A percentile compares a stretch with the other conserved stretches of the same genome.
Evolutionary conservation across 2,797 vertebrate genomes (phyloP).

Genomic region (Allobates femoralis): DNA sequence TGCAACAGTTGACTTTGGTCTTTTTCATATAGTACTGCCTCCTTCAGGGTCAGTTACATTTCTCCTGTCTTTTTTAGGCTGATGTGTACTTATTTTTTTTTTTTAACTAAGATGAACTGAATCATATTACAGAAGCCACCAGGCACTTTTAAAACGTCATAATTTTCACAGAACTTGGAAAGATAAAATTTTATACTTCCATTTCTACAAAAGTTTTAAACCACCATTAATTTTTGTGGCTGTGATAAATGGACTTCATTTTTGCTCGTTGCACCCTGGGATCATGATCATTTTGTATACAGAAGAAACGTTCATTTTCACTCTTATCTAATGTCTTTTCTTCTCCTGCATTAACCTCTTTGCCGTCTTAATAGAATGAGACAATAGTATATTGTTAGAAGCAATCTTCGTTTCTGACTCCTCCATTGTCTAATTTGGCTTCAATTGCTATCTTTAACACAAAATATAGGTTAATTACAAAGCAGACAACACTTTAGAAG

Average conservation of each 20-base stretch:
- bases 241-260: constrained; percentile 14
- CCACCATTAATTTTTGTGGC: background rate
- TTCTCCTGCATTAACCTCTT: constrained; percentile 19
- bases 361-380: constrained; percentile 18
- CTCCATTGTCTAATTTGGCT: constrained; percentile 11
- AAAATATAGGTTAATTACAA: constrained; percentile 59
- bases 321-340: constrained; percentile 17
- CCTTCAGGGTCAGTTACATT: background rate
- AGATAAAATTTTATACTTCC: background rate
- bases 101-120: background rate
- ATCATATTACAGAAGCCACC: background rate
- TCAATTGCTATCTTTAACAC: constrained; percentile 21
- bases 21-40: too few relatives aligned
- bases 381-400: constrained; percentile 21
- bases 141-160: constrained; percentile 4
- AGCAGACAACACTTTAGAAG: constrained; percentile 41
- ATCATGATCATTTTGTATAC: constrained; percentile 13
- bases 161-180: constrained; percentile 8
- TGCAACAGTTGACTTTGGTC: too few relatives aligned
- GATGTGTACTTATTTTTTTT: background rate
- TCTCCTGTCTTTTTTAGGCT: background rate
- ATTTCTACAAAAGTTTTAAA: constrained; percentile 3
- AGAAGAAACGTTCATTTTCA: background rate
- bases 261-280: background rate
- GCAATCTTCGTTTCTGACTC: constrained; percentile 30